A percentile compares a stretch with the other conserved stretches of the same genome.
Evolutionary conservation across 2,888 invertebrate genomes (phyloP).

Genomic region (Steinernema carpocapsae): DNA sequence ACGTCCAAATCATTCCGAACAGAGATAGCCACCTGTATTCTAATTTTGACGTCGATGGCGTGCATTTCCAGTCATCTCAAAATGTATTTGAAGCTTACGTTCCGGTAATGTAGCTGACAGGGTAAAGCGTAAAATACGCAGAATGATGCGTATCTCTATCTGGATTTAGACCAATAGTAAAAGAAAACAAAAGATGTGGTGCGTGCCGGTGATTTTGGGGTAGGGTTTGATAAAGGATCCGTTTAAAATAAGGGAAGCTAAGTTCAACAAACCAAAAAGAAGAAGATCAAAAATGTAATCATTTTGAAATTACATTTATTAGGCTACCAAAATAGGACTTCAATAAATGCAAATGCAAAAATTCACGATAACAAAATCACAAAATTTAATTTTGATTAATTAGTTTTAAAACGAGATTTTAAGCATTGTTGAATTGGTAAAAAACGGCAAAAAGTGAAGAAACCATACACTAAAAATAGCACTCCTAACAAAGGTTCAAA

Average conservation of each 20-base stretch:
- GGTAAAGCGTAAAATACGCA: constrained; percentile 55
- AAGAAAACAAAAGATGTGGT: constrained; percentile 58
- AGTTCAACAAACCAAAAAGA: too few species aligned
- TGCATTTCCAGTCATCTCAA: constrained; percentile 12
- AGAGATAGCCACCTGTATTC: neutral
- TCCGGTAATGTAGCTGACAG: constrained; percentile 39
- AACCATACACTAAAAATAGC: too few species aligned
- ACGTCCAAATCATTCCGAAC: neutral
- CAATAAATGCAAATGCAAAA: too few species aligned
- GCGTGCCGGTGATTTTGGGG: constrained; percentile 49
- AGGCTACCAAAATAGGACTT: too few species aligned
- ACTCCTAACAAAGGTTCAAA: too few species aligned
- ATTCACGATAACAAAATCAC: neutral
- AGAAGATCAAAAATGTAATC: too few species aligned
- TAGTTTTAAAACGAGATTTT: too few species aligned
- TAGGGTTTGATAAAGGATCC: constrained; percentile 58
- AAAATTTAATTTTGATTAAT: neutral
- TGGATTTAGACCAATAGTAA: constrained; percentile 50
- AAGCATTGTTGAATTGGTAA: too few species aligned
- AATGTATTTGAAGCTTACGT: neutral
- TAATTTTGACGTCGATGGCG: constrained; percentile 2
- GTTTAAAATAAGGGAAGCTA: constrained; percentile 44
- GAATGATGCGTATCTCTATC: constrained; percentile 46
- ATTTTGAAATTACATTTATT: too few species aligned
- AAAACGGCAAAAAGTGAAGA: too few species aligned